A percentile compares a stretch with the other conserved stretches of the same genome.
Evolutionary conservation across 2,113 vertebrate species (phyloP).

Genomic region (Sinocyclocheilus rhinocerous): DNA sequence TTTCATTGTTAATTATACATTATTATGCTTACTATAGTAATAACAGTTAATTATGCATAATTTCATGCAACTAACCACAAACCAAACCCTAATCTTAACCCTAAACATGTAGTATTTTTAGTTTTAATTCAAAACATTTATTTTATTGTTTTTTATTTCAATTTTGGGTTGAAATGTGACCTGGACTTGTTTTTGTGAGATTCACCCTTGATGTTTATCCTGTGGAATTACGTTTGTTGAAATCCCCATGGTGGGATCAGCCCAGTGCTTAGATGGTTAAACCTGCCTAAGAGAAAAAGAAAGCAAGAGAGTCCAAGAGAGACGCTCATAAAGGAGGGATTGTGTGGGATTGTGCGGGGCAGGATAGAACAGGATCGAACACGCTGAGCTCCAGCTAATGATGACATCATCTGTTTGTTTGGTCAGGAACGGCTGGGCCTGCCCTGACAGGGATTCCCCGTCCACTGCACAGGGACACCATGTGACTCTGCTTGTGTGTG

Average conservation of each 20-base stretch:
- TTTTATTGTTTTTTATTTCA: no score
- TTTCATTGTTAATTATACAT: not conserved
- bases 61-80: not conserved
- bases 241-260: not conserved
- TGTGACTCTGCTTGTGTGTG: not conserved
- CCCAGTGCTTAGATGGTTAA: conserved; percentile 5
- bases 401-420: conserved; percentile 57
- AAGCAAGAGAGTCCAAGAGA: not conserved
- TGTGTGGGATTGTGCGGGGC: conserved; percentile 1
- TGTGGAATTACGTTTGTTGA: no score
- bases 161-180: no score
- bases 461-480: conserved; percentile 2
- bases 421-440: conserved; percentile 47
- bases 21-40: not conserved
- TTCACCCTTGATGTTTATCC: no score
- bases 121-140: no score
- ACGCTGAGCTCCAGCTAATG: conserved; percentile 15
- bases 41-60: not conserved
- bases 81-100: not conserved
- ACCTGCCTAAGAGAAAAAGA: conserved; percentile 7
- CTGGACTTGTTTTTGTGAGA: no score
- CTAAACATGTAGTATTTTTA: not conserved
- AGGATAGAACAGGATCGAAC: conserved; percentile 9
- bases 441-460: conserved; percentile 75
- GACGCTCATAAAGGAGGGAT: conserved; percentile 3